Base-by-base conservation (phyloP, 2,888 invertebrate genomes). In the Pteria penguin region DNA sequence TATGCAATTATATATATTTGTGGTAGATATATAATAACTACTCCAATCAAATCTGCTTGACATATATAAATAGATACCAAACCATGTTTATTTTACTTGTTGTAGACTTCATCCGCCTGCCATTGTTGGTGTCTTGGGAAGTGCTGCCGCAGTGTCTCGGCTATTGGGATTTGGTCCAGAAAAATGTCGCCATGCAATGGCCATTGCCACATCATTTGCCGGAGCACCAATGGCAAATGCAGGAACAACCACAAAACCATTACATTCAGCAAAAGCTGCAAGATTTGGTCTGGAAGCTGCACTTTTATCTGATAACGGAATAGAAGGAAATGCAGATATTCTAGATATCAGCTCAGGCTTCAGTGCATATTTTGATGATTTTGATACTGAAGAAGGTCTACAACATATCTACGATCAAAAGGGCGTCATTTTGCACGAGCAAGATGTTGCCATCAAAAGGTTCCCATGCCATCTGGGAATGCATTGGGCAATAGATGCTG, bases 391-490 rank as follows among this genome's bases (percentile, higher is more conserved):
- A 22, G 65, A 75, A 2, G 70, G 85, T 27, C 62, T 86, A 4
- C 61, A 70, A 2, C 67, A 75, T 3, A 66, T 77, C 55, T 55
- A 45, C 26, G 58, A 58, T 11, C 26, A 74, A 27, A 36, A 74
- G 8, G 70, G 81, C 18, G 80, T 83, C 22, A 70, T 86, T 54
- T 81, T 85, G 4, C 80, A 85, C 58, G 36, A 81, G 1, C 85
- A 85, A 72, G 86, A 85, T 36, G 73, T 82, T 5, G 80, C 82
- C 5, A 78, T 83, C 18, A 83, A 84, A 61, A 60, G 82, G 5
- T 87, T 80, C 75, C 87, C 87, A 0, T 85, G 86, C 82, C 91
- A 91, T 74, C 84, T 87, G n/a, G 87, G 84, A n/a, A 87, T 86
- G 86, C 86, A 88, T 65, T 86, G 86, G 87, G 85, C 86, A 11